A percentile compares a stretch with the other conserved stretches of the same genome.
Conservation (phyloP, 2,888 invertebrate genomes). For the Euzetes globulus region DNA sequence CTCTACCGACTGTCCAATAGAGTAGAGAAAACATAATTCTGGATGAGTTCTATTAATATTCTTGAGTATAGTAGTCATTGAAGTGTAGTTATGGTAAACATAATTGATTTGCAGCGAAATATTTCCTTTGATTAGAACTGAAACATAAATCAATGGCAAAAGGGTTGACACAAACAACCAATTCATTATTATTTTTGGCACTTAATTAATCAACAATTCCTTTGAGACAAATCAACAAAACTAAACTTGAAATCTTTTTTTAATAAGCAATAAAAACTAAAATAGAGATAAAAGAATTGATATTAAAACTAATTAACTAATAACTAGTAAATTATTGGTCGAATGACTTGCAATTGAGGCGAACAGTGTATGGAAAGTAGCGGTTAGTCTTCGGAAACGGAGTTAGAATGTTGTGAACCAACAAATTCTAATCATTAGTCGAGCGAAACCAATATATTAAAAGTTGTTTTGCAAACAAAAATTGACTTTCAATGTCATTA, state of each 20-base stretch:
- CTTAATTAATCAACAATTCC: too few relatives aligned
- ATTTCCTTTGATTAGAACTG: not conserved
- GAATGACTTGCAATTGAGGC: too few relatives aligned
- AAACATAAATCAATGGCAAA: not conserved
- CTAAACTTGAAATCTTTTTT: too few relatives aligned
- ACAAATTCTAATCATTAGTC: not conserved
- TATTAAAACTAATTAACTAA: too few relatives aligned
- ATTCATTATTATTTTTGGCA: not conserved
- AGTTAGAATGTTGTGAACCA: not conserved
- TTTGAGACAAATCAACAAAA: too few relatives aligned
- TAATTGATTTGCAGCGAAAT: constrained; percentile 10
- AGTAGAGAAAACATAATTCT: constrained; percentile 78
- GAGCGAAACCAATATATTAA: not conserved
- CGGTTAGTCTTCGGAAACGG: not conserved
- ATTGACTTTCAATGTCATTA: constrained; percentile 18
- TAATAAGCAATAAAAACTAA: too few relatives aligned
- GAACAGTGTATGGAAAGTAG: too few relatives aligned
- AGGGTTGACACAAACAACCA: not conserved
- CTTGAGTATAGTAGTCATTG: constrained; percentile 71
- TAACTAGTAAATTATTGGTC: too few relatives aligned
- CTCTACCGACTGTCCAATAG: constrained; percentile 86
- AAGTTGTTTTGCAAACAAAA: constrained; percentile 3
- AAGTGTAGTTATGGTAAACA: constrained; percentile 73
- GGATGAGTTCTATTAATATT: constrained; percentile 72
- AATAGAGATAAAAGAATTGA: too few relatives aligned